Evolutionary conservation across 1,140 invertebrate species (phyloP).

Genomic region (Lordiphosa stackelbergi): DNA sequence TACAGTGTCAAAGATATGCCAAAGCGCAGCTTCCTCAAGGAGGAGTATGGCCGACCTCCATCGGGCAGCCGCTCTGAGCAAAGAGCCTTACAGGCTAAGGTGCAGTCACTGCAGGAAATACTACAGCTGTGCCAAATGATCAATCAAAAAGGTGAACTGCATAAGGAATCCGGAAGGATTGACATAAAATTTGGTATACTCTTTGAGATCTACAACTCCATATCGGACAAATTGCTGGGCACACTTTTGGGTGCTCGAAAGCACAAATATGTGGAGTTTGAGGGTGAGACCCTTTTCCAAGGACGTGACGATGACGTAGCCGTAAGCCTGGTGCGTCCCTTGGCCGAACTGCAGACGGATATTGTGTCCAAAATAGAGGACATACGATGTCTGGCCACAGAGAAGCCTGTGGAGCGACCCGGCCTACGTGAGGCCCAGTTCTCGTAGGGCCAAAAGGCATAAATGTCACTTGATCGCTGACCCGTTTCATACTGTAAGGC

Average conservation of each 20-base stretch:
- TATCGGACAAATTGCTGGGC: conserved; percentile 57
- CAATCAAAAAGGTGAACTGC: not conserved
- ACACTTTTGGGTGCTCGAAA: conserved; percentile 44
- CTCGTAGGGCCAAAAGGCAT: conserved; percentile 4
- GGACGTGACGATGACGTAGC: conserved; percentile 40
- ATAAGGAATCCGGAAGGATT: not conserved
- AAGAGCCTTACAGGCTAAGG: conserved; percentile 32
- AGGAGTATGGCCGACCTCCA: conserved; percentile 40
- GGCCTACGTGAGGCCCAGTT: conserved; percentile 17
- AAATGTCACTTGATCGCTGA: conserved; percentile 30
- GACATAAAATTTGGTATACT: conserved; percentile 35
- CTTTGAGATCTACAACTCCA: conserved; percentile 48
- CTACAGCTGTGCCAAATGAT: conserved; percentile 50
- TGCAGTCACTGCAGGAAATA: conserved; percentile 44
- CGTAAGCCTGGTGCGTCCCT: conserved; percentile 30
- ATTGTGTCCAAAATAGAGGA: conserved; percentile 46
- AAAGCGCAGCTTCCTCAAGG: conserved; percentile 26
- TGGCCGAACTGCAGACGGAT: conserved; percentile 22
- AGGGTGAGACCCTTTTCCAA: conserved; percentile 54
- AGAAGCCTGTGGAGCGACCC: conserved; percentile 18
- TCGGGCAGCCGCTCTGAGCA: conserved; percentile 46
- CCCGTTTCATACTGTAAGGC: conserved; percentile 36
- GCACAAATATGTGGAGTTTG: conserved; percentile 45
- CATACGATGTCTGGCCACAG: conserved; percentile 22
- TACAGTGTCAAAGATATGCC: conserved; percentile 48